Percentiles rank a stretch among this genome's conserved stretches.
Evolutionary conservation across 2,888 invertebrate species (phyloP).

Genomic region (Allacma fusca): DNA sequence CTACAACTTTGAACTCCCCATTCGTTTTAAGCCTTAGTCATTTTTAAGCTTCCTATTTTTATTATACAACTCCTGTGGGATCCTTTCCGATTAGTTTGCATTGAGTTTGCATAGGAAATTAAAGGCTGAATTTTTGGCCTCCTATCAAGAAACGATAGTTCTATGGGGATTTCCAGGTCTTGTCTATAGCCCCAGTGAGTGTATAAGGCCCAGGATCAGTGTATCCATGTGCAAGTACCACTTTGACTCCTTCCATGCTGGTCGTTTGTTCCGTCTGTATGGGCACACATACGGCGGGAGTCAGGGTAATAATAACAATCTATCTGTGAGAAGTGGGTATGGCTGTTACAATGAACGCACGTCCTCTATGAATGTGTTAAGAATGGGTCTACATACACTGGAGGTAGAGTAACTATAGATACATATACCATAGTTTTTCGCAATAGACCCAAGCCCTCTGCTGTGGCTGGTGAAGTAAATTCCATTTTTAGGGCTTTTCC

Average conservation of each 20-base stretch:
- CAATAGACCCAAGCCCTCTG: background rate
- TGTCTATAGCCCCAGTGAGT: conserved; percentile 28
- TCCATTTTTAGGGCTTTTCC: conserved; percentile 8
- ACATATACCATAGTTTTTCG: background rate
- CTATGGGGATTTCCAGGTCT: conserved; percentile 59
- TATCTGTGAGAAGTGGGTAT: no score
- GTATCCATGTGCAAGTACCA: no score
- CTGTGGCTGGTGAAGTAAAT: background rate
- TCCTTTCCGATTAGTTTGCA: conserved; percentile 60
- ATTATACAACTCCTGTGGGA: conserved; percentile 60
- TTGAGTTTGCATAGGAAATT: conserved; percentile 61
- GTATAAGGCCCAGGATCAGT: no score
- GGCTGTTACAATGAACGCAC: no score
- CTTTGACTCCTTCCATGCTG: no score
- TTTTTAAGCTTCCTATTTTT: conserved; percentile 58
- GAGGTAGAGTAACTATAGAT: background rate
- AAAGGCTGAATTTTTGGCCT: conserved; percentile 59
- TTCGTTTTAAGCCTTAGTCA: conserved; percentile 37
- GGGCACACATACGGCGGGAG: no score
- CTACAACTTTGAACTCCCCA: conserved; percentile 21
- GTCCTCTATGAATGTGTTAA: background rate
- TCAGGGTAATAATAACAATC: no score
- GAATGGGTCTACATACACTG: no score
- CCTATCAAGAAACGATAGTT: conserved; percentile 61
- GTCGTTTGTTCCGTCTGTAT: no score